Conservation (phyloP, 2,797 vertebrate species). For the Phalanger gymnotis region DNA sequence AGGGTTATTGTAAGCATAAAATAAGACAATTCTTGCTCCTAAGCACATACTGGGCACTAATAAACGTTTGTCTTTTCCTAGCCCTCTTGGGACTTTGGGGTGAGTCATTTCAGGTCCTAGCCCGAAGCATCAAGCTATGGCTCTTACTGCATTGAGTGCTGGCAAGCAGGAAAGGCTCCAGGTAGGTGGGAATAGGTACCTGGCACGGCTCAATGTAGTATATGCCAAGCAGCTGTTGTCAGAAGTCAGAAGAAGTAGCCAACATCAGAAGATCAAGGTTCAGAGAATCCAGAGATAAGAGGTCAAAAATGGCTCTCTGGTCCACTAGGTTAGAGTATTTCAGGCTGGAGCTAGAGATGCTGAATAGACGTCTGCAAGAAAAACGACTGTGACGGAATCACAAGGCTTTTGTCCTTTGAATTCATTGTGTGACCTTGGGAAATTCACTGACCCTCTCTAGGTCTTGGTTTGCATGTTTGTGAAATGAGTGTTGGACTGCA, state of each 20-base stretch:
- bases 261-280: background rate
- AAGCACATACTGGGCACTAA: background rate
- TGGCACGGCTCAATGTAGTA: background rate
- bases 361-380: background rate
- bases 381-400: background rate
- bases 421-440: background rate
- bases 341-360: background rate
- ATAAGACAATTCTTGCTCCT: background rate
- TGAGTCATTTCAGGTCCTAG: background rate
- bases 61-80: background rate
- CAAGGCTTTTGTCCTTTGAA: background rate
- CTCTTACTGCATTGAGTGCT: background rate
- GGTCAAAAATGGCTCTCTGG: background rate
- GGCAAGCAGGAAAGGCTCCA: background rate
- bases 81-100: background rate
- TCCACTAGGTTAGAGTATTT: background rate
- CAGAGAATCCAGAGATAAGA: background rate
- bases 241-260: background rate
- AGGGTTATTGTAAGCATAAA: background rate
- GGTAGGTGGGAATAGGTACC: background rate
- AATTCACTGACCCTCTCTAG: background rate
- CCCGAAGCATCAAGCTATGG: background rate
- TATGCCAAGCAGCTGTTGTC: background rate
- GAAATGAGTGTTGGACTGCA: background rate
- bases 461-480: background rate